Base-by-base conservation (phyloP, 2,797 vertebrate genomes). In the Chlorospingus semifuscus region DNA sequence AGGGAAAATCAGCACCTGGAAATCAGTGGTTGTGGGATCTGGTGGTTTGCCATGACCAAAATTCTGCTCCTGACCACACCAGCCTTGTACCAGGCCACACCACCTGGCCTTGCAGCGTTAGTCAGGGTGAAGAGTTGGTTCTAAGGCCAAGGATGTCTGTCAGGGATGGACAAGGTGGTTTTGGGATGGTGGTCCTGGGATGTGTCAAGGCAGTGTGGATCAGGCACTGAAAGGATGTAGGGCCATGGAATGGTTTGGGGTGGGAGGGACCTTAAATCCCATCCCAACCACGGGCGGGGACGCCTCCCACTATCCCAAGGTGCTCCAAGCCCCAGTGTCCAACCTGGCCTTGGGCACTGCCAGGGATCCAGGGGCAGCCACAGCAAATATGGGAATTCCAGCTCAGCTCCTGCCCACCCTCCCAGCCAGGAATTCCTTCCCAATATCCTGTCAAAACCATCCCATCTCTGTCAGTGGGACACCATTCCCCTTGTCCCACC, bases 301-400 rank as follows among this genome's bases (percentile, higher is more conserved):
- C 30, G 36, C 1, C 4, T 74, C 4, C 30, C 50, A 18, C 17
- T 0, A 0, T 18, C 15, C 61, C 82, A 46, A n/a, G 18, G 4
- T 0, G 0, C 0, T 68, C 53, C 39, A 12, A 32, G 32, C 20
- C 8, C 36, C 47, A 32, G 0, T 44, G 46, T 36, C 41, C 71
- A 50, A 0, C 37, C 23, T 14, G 63, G 19, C n/a, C 46, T 60
- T 30, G 36, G 60, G 0, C 60, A 49, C 2, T 64, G 0, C 57
- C 81, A 56, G 59, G 52, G 26, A 57, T 83, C 18, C 78, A 81
- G 29, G 39, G 17, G 7, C 57, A 46, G 55, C n/a, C 56, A 0
- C 66, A 37, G 60, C 26, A 8, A 2, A 8, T 57, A 44, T 32
- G 42, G 44, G 3, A 46, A 86, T 39, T 39, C 9, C 47, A 34